Conservation (phyloP, 2,113 vertebrate species). For the Sceloporus tristichus region DNA sequence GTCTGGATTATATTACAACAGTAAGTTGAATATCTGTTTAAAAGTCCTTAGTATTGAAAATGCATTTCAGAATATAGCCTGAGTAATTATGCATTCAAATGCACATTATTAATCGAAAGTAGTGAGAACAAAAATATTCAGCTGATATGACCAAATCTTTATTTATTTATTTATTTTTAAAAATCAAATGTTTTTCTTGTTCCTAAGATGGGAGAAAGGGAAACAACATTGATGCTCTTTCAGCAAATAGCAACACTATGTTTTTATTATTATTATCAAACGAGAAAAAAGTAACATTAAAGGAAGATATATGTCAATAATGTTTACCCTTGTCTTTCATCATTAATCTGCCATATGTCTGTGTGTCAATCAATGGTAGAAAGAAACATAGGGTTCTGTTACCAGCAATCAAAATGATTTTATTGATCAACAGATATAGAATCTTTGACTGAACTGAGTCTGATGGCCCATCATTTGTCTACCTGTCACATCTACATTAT, state of each 20-base stretch:
- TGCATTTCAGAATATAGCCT: too few species aligned
- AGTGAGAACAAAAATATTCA: neutral
- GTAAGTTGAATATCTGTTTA: too few species aligned
- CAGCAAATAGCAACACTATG: neutral
- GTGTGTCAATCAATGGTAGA: constrained; percentile 10
- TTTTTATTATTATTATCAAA: neutral
- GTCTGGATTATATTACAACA: too few species aligned
- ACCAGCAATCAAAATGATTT: constrained; percentile 25
- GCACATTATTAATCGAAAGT: neutral
- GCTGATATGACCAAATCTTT: neutral
- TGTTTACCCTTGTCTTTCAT: constrained; percentile 4
- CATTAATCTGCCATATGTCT: constrained; percentile 14
- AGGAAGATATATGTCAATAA: constrained; percentile 6
- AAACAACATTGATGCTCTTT: neutral
- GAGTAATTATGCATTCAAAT: neutral
- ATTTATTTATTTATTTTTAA: neutral
- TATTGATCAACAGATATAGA: constrained; percentile 30
- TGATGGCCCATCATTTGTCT: constrained; percentile 25
- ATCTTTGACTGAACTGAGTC: constrained; percentile 12
- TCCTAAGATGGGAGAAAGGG: neutral
- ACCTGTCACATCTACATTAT: neutral
- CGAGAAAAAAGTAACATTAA: too few species aligned
- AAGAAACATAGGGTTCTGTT: neutral
- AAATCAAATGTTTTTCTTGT: neutral
- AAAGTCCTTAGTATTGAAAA: too few species aligned